Evolutionary conservation across 2,113 vertebrate genomes (phyloP).

Genomic region (Zosterops japonicus): DNA sequence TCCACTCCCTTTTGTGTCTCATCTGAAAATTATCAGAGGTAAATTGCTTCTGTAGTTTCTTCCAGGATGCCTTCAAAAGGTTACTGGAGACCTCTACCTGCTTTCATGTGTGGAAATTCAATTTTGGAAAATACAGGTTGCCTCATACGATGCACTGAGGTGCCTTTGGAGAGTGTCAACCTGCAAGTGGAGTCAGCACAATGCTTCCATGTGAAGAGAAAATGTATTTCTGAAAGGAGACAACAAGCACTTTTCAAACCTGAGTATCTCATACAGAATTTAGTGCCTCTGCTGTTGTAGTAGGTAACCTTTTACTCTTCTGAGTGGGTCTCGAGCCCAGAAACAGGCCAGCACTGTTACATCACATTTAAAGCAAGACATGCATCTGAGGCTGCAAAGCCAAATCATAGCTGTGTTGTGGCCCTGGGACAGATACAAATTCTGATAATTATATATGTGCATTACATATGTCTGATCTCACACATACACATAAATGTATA

Average conservation of each 20-base stretch:
- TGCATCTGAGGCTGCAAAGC: not conserved
- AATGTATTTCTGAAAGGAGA: not conserved
- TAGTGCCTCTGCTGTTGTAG: not conserved
- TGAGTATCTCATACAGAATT: not conserved
- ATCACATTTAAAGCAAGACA: not conserved
- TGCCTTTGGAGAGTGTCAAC: not conserved
- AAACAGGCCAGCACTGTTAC: not conserved
- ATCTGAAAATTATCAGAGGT: not conserved
- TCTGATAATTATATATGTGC: not conserved
- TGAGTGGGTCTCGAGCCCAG: not conserved
- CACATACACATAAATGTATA: not conserved
- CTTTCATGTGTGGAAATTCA: not conserved
- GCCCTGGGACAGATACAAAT: not conserved
- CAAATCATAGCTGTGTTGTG: not conserved
- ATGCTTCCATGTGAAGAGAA: not conserved
- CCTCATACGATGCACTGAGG: rapidly evolving
- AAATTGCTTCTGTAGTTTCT: not conserved
- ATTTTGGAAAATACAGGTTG: not conserved
- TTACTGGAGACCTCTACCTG: not conserved
- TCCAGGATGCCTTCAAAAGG: not conserved
- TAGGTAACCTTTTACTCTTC: not conserved
- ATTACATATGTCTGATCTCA: not conserved
- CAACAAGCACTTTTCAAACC: not conserved
- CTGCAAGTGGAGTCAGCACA: not conserved
- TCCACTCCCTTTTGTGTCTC: not conserved